Evolutionary conservation across 2,888 invertebrate genomes (phyloP).

Genomic region (Orchesellides sinensis): DNA sequence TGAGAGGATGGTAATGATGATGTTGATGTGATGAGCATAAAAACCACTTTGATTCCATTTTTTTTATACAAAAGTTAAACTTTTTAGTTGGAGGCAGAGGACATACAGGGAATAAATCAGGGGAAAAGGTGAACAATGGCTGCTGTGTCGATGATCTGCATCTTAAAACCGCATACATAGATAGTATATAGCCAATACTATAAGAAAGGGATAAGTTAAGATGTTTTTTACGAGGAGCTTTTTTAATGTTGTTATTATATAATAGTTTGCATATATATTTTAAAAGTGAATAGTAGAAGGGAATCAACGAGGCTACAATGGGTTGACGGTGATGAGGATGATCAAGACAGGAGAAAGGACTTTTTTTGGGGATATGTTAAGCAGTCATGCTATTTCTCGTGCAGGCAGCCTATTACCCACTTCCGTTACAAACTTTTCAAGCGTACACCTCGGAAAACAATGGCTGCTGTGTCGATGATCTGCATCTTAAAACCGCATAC

Average conservation of each 20-base stretch:
- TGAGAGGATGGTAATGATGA: slow-evolving; percentile 40
- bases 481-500: too few species aligned
- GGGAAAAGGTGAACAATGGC: too few species aligned
- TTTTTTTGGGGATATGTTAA: slow-evolving; percentile 72
- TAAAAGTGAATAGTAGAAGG: background rate
- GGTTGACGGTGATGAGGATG: background rate
- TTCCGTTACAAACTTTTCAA: slow-evolving; percentile 75
- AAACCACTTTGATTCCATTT: slow-evolving; percentile 66
- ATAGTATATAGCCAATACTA: too few species aligned
- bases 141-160: too few species aligned
- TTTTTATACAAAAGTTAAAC: background rate
- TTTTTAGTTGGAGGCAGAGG: too few species aligned
- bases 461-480: too few species aligned
- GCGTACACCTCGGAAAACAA: slow-evolving; percentile 75
- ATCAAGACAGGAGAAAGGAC: background rate
- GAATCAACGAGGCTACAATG: background rate
- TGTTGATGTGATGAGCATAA: slow-evolving; percentile 73
- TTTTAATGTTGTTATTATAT: background rate
- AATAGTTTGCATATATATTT: background rate
- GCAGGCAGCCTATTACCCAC: slow-evolving; percentile 75
- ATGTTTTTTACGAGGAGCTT: too few species aligned
- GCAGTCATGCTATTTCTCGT: slow-evolving; percentile 75
- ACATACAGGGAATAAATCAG: too few species aligned
- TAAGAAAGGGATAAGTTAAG: too few species aligned
- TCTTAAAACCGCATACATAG: too few species aligned